phyloP scores from a whole-genome alignment of 2,113 vertebrate species.

The Perca fluviatilis region DNA sequence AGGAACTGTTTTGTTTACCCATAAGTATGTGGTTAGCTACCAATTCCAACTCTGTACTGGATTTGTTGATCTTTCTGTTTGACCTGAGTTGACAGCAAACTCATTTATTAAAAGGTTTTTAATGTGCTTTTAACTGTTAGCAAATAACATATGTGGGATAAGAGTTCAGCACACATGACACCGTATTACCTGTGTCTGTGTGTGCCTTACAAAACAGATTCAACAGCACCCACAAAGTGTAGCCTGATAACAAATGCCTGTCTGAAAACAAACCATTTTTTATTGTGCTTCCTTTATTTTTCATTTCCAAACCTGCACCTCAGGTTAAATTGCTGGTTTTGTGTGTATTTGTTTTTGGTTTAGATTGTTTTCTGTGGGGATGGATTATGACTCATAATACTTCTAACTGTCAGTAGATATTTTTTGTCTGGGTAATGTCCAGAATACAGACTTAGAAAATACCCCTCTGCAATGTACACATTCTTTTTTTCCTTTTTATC shows the following conservation, averaged over 20 bases:
- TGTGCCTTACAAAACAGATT: constrained; percentile 44
- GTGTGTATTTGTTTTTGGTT: constrained; percentile 27
- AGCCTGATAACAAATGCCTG: constrained; percentile 36
- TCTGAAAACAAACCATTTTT: constrained; percentile 9
- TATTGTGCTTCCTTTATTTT: constrained; percentile 21
- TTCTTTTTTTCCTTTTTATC: not conserved
- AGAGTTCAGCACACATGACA: constrained; percentile 44
- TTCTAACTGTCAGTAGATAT: constrained; percentile 15
- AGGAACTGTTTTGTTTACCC: not conserved
- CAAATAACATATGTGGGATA: constrained; percentile 16
- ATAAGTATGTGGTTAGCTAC: not conserved
- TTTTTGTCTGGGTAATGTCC: constrained; percentile 5
- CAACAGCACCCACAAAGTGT: constrained; percentile 34
- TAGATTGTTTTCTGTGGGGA: constrained; percentile 12
- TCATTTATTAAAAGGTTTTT: not conserved
- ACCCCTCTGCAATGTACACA: not conserved
- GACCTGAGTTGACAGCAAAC: not conserved
- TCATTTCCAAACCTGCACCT: constrained; percentile 17
- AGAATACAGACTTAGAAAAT: constrained; percentile 11
- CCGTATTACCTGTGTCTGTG: constrained; percentile 56
- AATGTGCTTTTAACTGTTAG: not conserved
- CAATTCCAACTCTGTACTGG: not conserved
- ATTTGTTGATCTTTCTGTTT: constrained; percentile 6
- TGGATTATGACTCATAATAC: constrained; percentile 21
- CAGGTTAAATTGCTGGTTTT: constrained; percentile 40